Base-by-base conservation (phyloP, 2,888 invertebrate species). In the Rapana venosa region DNA sequence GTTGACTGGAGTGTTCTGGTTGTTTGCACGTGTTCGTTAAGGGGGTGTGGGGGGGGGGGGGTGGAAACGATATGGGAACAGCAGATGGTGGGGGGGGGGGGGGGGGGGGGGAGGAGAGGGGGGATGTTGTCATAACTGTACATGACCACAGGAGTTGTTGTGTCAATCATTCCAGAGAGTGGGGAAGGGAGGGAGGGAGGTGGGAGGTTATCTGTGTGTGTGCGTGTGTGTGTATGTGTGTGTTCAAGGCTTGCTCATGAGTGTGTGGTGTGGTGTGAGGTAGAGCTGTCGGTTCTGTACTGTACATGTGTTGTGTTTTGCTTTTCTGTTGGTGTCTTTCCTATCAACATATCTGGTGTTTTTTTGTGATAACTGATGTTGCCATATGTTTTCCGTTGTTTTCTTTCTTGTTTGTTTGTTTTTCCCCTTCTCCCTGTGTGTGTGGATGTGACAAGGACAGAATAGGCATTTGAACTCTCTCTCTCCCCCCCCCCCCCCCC, bases 401-500 rank as follows among this genome's bases (percentile, higher is more conserved):
- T 74, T 17, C 1, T n/a, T 8, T n/a, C 1, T n/a, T n/a, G 0
- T 1, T 8, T n/a, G 2, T 8, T 8, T 74, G n/a, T 74, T n/a
- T 74, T n/a, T n/a, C n/a, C 26, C 70, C 26, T 26, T 74, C 0
- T 74, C 70, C 26, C 70, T 74, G 2, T n/a, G 26, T 74, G 47
- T 47, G 8, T 5, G 47, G 8, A 47, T 47, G 47, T 47, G 47
- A 8, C 47, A 47, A 47, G 47, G 47, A 47, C 47, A 47, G 47
- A 47, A 8, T 47, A 47, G 47, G 47, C 47, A 47, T 15, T 61
- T 61, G 22, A 61, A 61, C 1, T 13, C 15, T 13, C 15, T n/a
- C 0, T 1, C 1, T 1, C 1, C n/a, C 1, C n/a, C 1, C n/a
- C 1, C n/a, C 1, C n/a, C n/a, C 70, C n/a, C 70, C 26, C n/a